Evolutionary conservation across 2,113 vertebrate genomes (phyloP).

Genomic region (Vidua chalybeata): DNA sequence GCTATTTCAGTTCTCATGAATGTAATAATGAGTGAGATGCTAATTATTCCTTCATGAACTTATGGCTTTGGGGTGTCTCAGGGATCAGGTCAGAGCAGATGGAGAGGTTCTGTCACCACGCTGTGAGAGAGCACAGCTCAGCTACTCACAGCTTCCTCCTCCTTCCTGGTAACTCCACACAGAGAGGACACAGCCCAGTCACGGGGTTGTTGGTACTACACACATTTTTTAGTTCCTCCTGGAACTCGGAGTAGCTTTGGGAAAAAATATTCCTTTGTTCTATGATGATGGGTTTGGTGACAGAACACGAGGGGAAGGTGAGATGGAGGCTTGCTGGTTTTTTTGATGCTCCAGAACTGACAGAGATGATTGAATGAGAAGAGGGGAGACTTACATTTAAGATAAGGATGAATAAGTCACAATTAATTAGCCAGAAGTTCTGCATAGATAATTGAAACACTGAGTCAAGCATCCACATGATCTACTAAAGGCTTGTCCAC

Average conservation of each 20-base stretch:
- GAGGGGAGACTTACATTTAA: background rate
- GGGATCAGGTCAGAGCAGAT: background rate
- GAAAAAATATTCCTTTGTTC: background rate
- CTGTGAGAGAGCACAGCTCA: background rate
- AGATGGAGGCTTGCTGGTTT: background rate
- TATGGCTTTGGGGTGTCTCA: background rate
- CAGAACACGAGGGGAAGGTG: background rate
- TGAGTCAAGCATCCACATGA: background rate
- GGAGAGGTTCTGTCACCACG: rapidly evolving
- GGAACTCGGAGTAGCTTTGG: background rate
- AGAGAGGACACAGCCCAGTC: background rate
- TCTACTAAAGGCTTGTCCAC: background rate
- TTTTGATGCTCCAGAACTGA: background rate
- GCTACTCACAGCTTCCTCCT: background rate
- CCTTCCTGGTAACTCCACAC: background rate
- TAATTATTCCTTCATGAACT: background rate
- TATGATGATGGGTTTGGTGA: background rate
- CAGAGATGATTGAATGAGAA: background rate
- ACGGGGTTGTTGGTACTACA: rapidly evolving
- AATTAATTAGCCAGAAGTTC: background rate
- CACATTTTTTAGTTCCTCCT: background rate
- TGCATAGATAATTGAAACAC: background rate
- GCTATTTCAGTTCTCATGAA: background rate
- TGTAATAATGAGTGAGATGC: background rate
- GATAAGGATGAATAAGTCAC: background rate